Conservation (phyloP, 2,797 vertebrate genomes). For the Lagodon rhomboides region DNA sequence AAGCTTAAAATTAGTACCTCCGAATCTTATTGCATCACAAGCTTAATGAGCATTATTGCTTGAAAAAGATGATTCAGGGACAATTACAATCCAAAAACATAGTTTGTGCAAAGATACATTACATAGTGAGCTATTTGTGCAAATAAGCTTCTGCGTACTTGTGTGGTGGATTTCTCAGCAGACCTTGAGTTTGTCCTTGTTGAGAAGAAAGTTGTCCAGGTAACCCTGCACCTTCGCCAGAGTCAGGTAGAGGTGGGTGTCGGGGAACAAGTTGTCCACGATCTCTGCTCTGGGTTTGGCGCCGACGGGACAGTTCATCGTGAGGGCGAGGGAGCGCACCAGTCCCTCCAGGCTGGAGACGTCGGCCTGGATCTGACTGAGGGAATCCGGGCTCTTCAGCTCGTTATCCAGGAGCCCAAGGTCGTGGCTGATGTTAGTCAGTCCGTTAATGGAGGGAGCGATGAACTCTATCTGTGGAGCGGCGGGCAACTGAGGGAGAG, state of each 20-base stretch:
- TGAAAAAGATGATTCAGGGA: no score
- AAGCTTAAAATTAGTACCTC: neutral
- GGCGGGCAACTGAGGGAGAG: constrained; percentile 41
- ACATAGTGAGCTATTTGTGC: constrained; percentile 4
- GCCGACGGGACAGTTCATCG: constrained; percentile 49
- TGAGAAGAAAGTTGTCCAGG: constrained; percentile 66
- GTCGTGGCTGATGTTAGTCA: constrained; percentile 59
- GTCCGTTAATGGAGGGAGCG: constrained; percentile 64
- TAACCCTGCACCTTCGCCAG: constrained; percentile 71
- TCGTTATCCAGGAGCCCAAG: constrained; percentile 61
- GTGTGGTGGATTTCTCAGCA: constrained; percentile 61
- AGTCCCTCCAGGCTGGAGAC: constrained; percentile 66
- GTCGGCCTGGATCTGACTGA: constrained; percentile 73
- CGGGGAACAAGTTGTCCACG: constrained; percentile 20
- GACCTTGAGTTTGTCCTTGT: constrained; percentile 71
- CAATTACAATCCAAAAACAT: neutral
- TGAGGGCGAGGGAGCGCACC: constrained; percentile 52
- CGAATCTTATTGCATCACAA: neutral
- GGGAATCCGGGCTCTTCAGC: constrained; percentile 43
- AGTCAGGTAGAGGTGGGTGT: constrained; percentile 50
- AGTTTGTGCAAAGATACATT: constrained; percentile 10
- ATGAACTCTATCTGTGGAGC: constrained; percentile 30
- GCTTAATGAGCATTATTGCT: neutral
- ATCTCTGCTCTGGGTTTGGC: constrained; percentile 1
- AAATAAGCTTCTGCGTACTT: neutral